A percentile compares a stretch with the other conserved stretches of the same genome.
phyloP scores from a whole-genome alignment of 2,888 invertebrate genomes.

The Drosophila mimetica region DNA sequence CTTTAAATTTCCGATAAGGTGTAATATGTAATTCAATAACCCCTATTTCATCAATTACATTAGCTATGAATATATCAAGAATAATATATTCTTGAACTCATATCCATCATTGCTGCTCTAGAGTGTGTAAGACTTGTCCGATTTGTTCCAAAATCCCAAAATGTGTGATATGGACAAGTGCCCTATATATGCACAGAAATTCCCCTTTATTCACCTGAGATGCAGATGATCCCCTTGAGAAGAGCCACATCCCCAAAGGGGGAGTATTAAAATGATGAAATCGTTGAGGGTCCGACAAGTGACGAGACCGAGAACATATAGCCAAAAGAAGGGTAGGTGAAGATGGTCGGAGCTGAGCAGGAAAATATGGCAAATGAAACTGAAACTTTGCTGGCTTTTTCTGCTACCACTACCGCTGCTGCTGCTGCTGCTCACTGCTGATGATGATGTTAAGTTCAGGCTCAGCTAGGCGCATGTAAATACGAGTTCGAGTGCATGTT shows the following conservation, averaged over 20 bases:
- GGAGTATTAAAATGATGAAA: slow-evolving; percentile 67
- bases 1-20: too few species aligned
- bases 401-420: background rate
- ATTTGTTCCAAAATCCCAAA: background rate
- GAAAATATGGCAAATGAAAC: slow-evolving; percentile 41
- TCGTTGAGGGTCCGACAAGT: slow-evolving; percentile 52
- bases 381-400: slow-evolving; percentile 34
- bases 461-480: slow-evolving; percentile 66
- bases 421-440: slow-evolving; percentile 11
- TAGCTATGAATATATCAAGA: background rate
- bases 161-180: background rate
- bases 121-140: background rate
- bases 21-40: too few species aligned
- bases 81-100: background rate
- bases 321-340: slow-evolving; percentile 27
- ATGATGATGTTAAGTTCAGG: slow-evolving; percentile 47
- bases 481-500: slow-evolving; percentile 75
- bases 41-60: too few species aligned
- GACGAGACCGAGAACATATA: slow-evolving; percentile 15
- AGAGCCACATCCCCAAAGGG: slow-evolving; percentile 18
- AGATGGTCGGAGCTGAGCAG: slow-evolving; percentile 21
- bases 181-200: background rate
- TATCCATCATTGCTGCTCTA: background rate
- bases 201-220: background rate
- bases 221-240: slow-evolving; percentile 15